Evolutionary conservation across 2,888 invertebrate species (phyloP).

Genomic region (Sicus ferrugineus): DNA sequence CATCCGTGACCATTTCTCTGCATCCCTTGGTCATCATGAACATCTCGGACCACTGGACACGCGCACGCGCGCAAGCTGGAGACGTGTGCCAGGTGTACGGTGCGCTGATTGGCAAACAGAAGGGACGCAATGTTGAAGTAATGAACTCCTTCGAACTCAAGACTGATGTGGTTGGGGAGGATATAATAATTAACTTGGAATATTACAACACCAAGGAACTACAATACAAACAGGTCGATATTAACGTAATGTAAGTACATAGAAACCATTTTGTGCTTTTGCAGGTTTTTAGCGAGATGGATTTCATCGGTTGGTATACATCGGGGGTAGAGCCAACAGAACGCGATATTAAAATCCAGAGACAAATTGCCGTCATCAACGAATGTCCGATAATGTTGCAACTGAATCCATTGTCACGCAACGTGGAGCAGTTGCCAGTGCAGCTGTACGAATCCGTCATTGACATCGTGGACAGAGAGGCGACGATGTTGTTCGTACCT

Average conservation of each 20-base stretch:
- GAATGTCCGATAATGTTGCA: constrained; percentile 95
- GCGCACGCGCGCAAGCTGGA: constrained; percentile 92
- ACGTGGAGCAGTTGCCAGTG: constrained; percentile 82
- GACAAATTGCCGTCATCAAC: constrained; percentile 94
- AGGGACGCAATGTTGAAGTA: constrained; percentile 95
- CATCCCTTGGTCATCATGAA: constrained; percentile 99
- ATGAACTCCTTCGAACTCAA: constrained; percentile 98
- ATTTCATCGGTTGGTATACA: constrained; percentile 98
- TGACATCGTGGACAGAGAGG: constrained; percentile 89
- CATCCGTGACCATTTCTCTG: constrained; percentile 92
- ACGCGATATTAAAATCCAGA: constrained; percentile 89
- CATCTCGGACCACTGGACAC: constrained; percentile 98
- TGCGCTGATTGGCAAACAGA: constrained; percentile 94
- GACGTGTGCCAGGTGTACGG: constrained; percentile 90
- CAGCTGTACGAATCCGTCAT: constrained; percentile 94
- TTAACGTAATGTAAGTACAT: background rate
- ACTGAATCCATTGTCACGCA: constrained; percentile 76
- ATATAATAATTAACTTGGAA: constrained; percentile 91
- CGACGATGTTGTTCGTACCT: constrained; percentile 93
- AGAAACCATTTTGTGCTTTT: background rate
- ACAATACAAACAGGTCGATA: constrained; percentile 86
- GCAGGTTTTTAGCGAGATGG: constrained; percentile 93
- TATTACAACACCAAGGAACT: constrained; percentile 95
- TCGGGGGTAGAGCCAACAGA: constrained; percentile 87
- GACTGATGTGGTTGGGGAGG: constrained; percentile 81